Evolutionary conservation across 2,888 invertebrate genomes (phyloP).

Genomic region (Lasioglossum pauxillum): DNA sequence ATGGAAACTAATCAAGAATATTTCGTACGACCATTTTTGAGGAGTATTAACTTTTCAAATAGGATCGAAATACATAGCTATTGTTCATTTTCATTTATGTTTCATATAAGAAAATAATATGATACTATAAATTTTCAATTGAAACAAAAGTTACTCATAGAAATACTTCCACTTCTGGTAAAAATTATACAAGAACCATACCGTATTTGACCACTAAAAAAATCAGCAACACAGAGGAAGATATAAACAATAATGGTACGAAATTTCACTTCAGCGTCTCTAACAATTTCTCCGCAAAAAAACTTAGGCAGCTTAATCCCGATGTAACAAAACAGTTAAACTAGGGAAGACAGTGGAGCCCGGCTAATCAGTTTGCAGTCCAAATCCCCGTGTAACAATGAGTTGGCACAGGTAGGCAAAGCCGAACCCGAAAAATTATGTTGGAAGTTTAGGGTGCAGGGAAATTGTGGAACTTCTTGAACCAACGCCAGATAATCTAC

Average conservation of each 20-base stretch:
- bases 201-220: no score
- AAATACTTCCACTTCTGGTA: no score
- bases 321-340: neutral
- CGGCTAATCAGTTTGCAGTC: neutral
- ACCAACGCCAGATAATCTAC: neutral
- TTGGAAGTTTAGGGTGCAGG: neutral
- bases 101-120: no score
- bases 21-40: no score
- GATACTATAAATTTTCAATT: no score
- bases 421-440: neutral
- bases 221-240: neutral
- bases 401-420: conserved; percentile 2
- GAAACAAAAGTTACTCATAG: no score
- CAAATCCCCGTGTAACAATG: conserved; percentile 11
- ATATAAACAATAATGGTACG: neutral
- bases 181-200: no score
- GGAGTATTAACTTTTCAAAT: no score
- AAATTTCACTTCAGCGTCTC: neutral
- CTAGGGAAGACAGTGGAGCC: neutral
- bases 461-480: conserved; percentile 4
- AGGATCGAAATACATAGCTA: no score
- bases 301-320: neutral
- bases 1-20: no score
- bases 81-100: no score
- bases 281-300: neutral